Conservation (phyloP, 2,113 vertebrate species). For the Coreoperca whiteheadi region DNA sequence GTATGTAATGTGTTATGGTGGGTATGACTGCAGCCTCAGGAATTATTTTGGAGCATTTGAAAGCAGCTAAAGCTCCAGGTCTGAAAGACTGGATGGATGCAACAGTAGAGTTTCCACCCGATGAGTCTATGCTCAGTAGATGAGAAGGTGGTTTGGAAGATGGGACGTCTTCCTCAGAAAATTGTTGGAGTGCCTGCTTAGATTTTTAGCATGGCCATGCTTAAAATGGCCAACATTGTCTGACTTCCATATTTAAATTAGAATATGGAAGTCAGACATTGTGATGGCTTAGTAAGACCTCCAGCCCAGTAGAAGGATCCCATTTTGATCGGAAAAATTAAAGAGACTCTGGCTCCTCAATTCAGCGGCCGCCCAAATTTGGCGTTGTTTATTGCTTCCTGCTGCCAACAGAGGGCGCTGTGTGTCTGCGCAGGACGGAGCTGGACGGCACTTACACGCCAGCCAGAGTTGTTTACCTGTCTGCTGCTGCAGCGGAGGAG, state of each 20-base stretch:
- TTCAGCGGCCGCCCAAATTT: slow-evolving; percentile 5
- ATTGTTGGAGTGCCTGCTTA: no score
- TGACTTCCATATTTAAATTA: no score
- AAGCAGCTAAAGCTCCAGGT: no score
- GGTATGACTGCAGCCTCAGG: not conserved
- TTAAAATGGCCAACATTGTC: no score
- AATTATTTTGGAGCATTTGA: not conserved
- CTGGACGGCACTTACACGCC: slow-evolving; percentile 43
- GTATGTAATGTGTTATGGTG: no score
- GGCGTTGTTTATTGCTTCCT: slow-evolving; percentile 16
- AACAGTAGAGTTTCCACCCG: no score
- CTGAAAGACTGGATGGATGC: no score
- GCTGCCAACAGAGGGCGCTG: slow-evolving; percentile 41
- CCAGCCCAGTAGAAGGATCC: not conserved
- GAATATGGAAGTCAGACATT: no score
- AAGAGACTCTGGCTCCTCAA: not conserved
- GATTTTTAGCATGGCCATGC: no score
- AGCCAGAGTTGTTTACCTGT: slow-evolving; percentile 78
- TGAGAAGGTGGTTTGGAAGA: no score
- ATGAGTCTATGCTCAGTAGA: no score
- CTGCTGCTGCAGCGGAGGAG: slow-evolving; percentile 64
- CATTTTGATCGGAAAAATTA: not conserved
- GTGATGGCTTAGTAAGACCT: not conserved
- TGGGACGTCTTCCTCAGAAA: no score
- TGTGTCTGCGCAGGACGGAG: not conserved